Evolutionary conservation across 2,113 vertebrate genomes (phyloP), one percentile per base, ranked within the genome.

Genomic region (Eclectus roratus): DNA sequence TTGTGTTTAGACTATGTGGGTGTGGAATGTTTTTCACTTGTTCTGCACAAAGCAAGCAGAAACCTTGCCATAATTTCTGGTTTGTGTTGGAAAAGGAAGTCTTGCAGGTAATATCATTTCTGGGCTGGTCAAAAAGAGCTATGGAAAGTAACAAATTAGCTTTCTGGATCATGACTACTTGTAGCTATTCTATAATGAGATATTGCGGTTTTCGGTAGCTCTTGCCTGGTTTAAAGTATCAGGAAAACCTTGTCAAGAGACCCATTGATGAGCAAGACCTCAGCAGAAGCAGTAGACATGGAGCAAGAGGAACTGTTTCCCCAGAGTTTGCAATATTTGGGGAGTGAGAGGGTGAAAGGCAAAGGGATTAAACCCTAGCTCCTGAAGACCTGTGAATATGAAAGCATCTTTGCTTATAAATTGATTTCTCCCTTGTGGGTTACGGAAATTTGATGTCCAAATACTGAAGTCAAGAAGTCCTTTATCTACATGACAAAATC

Each of bases 71-170:
- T 58, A 6, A 1, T 43, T 94, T 76, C 72, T 96, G 77, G 60
- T 92, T 94, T 87, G 61, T 81, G 65, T 81, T 92, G 88, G 91
- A 92, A 80, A 85, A 80, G 60, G 55, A 85, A 61, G 27, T 41
- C 66, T 68, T 91, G 77, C 69, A 93, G 94, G 95, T 92, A 89
- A 55, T 79, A 43, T 23, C 4, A 23, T 86, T 92, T 74, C 83
- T 93, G 69, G 52, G 39, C 56, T 68, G 52, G 70, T 64, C 23
- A 37, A 37, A 13, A 84, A 65, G 29, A 84, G 33, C 83, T 41
- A 31, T 16, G 47, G 19, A 49, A 91, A 85, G 19, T 52, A 93
- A n/a, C 6, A 87, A 18, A 61, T 87, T 13, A 76, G 11, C 25
- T 74, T 50, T 86, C 61, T 80, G 60, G 46, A 64, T 60, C 17